Conservation (phyloP, 1,140 invertebrate genomes). For the Drosophila rhopaloa region DNA sequence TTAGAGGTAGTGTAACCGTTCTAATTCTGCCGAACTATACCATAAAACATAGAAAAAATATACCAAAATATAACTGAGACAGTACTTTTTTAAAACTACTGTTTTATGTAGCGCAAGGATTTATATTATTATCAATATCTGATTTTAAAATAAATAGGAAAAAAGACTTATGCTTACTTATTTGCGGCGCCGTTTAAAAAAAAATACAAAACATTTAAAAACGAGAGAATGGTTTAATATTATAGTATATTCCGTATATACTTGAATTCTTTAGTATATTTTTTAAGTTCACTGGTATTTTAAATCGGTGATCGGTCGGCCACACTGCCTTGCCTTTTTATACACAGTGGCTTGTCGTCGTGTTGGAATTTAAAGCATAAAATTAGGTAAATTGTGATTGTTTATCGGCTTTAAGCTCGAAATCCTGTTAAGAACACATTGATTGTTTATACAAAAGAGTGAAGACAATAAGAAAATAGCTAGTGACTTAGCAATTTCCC, state of each 20-base stretch:
- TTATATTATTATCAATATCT: too few relatives aligned
- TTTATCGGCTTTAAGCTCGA: not conserved
- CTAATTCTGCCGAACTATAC: not conserved
- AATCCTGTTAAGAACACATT: not conserved
- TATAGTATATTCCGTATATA: not conserved
- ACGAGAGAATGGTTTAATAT: too few relatives aligned
- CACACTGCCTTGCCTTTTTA: not conserved
- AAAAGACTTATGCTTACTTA: too few relatives aligned
- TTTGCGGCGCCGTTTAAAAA: too few relatives aligned
- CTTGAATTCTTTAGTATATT: not conserved
- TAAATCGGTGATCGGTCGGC: not conserved
- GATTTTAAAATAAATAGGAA: too few relatives aligned
- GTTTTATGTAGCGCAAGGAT: too few relatives aligned
- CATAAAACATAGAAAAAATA: not conserved
- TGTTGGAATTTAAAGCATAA: conserved; percentile 61
- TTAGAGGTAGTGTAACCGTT: not conserved
- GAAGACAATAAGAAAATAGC: not conserved
- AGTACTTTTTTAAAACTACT: too few relatives aligned
- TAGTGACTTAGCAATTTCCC: not conserved
- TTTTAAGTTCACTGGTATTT: not conserved
- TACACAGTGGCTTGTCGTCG: conserved; percentile 23
- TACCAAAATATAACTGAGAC: too few relatives aligned
- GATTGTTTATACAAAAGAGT: not conserved
- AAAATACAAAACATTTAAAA: too few relatives aligned
- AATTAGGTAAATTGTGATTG: conserved; percentile 49